These are phyloP conservation scores for Scaptomyza parva DNA, from an alignment of 2,888 invertebrate species.

Conservation along the genomic window DNA sequence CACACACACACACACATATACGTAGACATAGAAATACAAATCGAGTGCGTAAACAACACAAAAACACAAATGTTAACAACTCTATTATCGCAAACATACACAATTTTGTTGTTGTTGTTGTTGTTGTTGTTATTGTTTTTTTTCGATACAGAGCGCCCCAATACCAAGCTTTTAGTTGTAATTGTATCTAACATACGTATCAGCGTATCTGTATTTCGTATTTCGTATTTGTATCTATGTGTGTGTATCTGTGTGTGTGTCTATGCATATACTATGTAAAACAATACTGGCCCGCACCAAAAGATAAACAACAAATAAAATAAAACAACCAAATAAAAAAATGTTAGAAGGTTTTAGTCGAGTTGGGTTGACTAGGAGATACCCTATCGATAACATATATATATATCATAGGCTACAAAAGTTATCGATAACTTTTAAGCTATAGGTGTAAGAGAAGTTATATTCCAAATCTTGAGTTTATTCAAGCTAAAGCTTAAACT, in stretches of 20 bases:
- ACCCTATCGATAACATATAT: too few species aligned
- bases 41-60: slow-evolving; percentile 53
- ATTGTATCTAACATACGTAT: slow-evolving; percentile 3
- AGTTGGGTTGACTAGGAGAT: too few species aligned
- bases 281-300: slow-evolving; percentile 35
- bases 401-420: too few species aligned
- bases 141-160: slow-evolving; percentile 27
- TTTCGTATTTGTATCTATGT: not conserved
- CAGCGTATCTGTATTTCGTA: slow-evolving; percentile 7
- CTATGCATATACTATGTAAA: slow-evolving; percentile 22
- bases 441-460: too few species aligned
- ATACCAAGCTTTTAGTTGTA: slow-evolving; percentile 16
- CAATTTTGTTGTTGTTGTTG: not conserved
- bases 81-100: slow-evolving; percentile 40
- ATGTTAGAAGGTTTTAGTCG: too few species aligned
- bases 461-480: too few species aligned
- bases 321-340: slow-evolving; percentile 17
- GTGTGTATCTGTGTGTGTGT: not conserved
- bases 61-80: slow-evolving; percentile 47
- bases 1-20: not conserved
- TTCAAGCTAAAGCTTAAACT: too few species aligned
- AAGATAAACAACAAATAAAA: slow-evolving; percentile 31
- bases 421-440: too few species aligned
- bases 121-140: not conserved
- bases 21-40: not conserved